Evolutionary conservation across 2,888 invertebrate genomes (phyloP), one percentile per base, ranked within the genome.

Genomic region (Neuroscelio doddi): DNA sequence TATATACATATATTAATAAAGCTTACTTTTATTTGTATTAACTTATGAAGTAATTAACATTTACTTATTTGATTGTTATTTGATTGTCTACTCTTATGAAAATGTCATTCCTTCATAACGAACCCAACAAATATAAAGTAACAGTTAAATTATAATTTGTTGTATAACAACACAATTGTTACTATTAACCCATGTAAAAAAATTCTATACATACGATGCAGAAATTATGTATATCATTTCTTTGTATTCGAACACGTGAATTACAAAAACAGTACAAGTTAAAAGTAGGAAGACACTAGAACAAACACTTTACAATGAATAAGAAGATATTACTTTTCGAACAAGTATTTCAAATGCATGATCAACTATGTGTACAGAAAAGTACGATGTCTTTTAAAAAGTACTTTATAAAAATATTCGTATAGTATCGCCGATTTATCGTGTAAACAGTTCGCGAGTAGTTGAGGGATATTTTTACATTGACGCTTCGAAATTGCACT

Each of bases 361-460:
- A 41, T 24, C 24, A 41, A 24, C 41, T 34, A 38, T 34, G 32
- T 45, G 44, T 52, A 41, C 38, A 29, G n/a, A n/a, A 51, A 57
- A 65, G 44, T 24, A 39, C 56, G 27, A 36, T 36, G 46, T 55
- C 21, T 52, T 55, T 34, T 41, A 32, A 21, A 38, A 52, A 32
- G 34, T 51, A 45, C 39, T 46, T 21, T 30, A 47, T 41, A 41
- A 41, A 8, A 41, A 41, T 41, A 41, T 41, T 1, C 9, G 16
- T 38, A 15, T 17, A 3, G n/a, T 17, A 8, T 16, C 15, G 38
- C 38, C 38, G 38, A 38, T 38, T 9, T 4, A 34, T 34, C n/a
- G 9, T 10, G 9, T 10, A 30, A 3, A 30, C 3, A 9, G 30
- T 9, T 21, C 21, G 9, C 9, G n/a, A 10, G 3, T 10, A 9